A percentile compares a stretch with the other conserved stretches of the same genome.
These are phyloP conservation scores for Anoura caudifer DNA, from an alignment of 2,113 vertebrate genomes.

Conservation along the genomic window DNA sequence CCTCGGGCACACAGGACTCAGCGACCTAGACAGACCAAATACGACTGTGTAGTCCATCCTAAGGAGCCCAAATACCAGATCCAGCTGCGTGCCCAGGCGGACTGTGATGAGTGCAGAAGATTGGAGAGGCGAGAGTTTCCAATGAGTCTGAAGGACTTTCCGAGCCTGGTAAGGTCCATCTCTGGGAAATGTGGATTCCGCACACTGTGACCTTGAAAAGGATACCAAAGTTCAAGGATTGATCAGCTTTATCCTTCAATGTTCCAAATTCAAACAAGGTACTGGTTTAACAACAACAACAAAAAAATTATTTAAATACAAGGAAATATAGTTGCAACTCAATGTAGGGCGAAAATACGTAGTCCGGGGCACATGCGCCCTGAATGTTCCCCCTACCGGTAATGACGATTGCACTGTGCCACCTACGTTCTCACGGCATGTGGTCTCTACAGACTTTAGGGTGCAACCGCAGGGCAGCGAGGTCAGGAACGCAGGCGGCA, in stretches of 20 bases:
- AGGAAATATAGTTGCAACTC: not conserved
- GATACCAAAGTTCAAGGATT: not conserved
- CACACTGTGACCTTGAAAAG: not conserved
- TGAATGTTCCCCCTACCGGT: not conserved
- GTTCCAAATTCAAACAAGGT: not conserved
- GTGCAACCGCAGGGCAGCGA: not conserved
- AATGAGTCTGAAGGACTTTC: not conserved
- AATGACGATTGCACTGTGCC: not conserved
- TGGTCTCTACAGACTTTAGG: not conserved
- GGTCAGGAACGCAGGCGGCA: not conserved
- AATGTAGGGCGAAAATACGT: not conserved
- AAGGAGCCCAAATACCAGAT: not conserved
- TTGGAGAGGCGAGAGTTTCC: not conserved
- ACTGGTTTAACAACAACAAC: not conserved
- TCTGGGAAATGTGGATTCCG: not conserved
- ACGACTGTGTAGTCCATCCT: rapidly evolving
- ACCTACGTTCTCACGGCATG: not conserved
- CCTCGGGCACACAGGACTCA: no score
- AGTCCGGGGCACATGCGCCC: not conserved
- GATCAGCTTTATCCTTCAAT: not conserved
- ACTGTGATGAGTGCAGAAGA: not conserved
- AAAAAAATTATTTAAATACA: not conserved
- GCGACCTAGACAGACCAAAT: not conserved
- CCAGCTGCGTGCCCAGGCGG: not conserved
- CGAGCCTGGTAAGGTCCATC: not conserved